Evolutionary conservation across 2,888 invertebrate genomes (phyloP), one percentile per base, ranked within the genome.

Genomic region (Leptinotarsa tumamoca): DNA sequence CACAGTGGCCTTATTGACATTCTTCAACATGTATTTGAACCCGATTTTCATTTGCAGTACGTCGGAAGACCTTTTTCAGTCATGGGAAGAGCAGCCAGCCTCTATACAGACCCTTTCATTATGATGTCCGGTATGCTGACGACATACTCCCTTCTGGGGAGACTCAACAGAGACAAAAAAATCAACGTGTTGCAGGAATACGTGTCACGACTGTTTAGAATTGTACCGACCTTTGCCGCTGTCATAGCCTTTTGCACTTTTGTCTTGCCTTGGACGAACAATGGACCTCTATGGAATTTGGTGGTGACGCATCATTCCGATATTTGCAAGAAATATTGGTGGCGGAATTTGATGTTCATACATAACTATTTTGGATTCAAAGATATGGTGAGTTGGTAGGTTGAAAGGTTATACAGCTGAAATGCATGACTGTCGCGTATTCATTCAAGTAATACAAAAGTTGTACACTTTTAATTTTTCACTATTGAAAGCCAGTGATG

Each of bases 351-450:
- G 78, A 86, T 94, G 0, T 94, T 93, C 80, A 92, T 94, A 72
- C 94, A 94, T 83, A 94, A 94, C 85, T 94, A 93, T 84, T 94
- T 92, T 83, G 94, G 94, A 58, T 94, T 94, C 82, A 91, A 92
- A 83, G 91, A 93, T 82, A 93, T 94, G 92, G 92, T 92, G 88
- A 83, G 83, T 67, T 67, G 14, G 0, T 43, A 5, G 33, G n/a
- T 17, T 50, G n/a, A 21, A 63, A 49, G 23, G 51, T 63, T 58
- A 13, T 18, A 21, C 17, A 43, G 21, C 10, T 43, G 10, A 43
- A 10, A 5, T 33, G 33, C 33, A 33, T 5, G 33, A 33, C 33
- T 33, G 5, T 33, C 33, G 0, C 33, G 7, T 17, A 7, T 5
- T 66, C 33, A 66, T 66, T n/a, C 18, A 1, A n/a, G 21, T 73